These are phyloP conservation scores for Melanerpes aurifrons DNA, from an alignment of 2,113 vertebrate genomes.

Conservation along the genomic window DNA sequence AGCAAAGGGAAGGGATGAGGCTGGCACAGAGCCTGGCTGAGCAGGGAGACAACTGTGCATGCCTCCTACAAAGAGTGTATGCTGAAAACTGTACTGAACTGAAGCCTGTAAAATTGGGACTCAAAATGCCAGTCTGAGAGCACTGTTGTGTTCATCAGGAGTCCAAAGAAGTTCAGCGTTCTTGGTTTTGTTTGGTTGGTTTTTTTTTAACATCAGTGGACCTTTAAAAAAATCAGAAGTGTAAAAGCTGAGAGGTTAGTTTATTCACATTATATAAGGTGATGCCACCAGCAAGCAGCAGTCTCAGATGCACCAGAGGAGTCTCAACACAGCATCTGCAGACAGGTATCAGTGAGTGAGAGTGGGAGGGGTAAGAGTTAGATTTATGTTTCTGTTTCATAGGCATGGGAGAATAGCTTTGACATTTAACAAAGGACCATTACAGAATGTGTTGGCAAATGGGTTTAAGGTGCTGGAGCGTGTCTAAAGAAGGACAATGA, in stretches of 20 bases:
- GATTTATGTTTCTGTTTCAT: not conserved
- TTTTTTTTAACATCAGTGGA: not conserved
- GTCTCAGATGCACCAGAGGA: not conserved
- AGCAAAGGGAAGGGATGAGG: not conserved
- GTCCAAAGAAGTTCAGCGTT: not conserved
- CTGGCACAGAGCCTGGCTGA: not conserved
- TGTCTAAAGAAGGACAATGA: not conserved
- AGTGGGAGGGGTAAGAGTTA: not conserved
- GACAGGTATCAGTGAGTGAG: not conserved
- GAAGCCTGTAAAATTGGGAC: not conserved
- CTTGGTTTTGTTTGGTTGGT: not conserved
- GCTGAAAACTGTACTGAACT: not conserved
- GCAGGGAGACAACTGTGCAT: not conserved
- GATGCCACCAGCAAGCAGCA: not conserved
- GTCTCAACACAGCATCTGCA: not conserved
- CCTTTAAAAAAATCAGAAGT: not conserved
- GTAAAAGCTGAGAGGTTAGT: not conserved
- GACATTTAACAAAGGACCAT: not conserved
- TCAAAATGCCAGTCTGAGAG: not conserved
- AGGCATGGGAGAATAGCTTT: not conserved
- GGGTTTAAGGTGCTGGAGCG: not conserved
- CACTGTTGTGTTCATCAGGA: not conserved
- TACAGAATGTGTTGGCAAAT: conserved; percentile 21
- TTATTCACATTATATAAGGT: not conserved
- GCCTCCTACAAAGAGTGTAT: not conserved